Evolutionary conservation across 2,888 invertebrate genomes (phyloP).

Genomic region (Ctenicera cuprea): DNA sequence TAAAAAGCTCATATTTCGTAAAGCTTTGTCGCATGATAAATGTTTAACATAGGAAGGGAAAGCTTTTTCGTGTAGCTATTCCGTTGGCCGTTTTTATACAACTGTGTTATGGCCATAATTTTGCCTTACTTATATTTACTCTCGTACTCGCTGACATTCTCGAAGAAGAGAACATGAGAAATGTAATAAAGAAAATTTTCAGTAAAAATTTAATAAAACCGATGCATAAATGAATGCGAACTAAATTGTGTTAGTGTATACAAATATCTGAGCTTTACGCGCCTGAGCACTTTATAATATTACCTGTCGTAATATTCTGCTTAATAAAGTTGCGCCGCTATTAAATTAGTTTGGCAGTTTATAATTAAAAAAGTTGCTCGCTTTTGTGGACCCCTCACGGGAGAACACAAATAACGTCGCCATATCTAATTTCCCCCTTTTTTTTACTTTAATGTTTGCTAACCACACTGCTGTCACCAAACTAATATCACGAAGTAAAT

Average conservation of each 20-base stretch:
- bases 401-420: constrained; percentile 36
- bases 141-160: constrained; percentile 22
- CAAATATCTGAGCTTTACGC: constrained; percentile 32
- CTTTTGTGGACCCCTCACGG: constrained; percentile 44
- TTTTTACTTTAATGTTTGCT: constrained; percentile 6
- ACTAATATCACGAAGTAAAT: background rate
- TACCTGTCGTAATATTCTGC: constrained; percentile 62
- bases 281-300: constrained; percentile 57
- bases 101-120: constrained; percentile 51
- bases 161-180: constrained; percentile 28
- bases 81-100: constrained; percentile 46
- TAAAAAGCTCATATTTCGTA: constrained; percentile 51
- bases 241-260: constrained; percentile 45
- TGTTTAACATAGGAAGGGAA: constrained; percentile 53
- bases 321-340: constrained; percentile 62
- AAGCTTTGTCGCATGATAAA: constrained; percentile 54
- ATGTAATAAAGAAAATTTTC: constrained; percentile 36
- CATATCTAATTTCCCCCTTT: constrained; percentile 23
- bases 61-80: constrained; percentile 56
- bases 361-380: constrained; percentile 65
- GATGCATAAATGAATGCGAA: constrained; percentile 50
- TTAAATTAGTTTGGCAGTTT: constrained; percentile 65
- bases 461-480: constrained; percentile 1
- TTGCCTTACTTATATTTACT: constrained; percentile 44
- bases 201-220: constrained; percentile 50